phyloP scores from a whole-genome alignment of 2,888 invertebrate genomes.

The Leptogaster cylindrica region DNA sequence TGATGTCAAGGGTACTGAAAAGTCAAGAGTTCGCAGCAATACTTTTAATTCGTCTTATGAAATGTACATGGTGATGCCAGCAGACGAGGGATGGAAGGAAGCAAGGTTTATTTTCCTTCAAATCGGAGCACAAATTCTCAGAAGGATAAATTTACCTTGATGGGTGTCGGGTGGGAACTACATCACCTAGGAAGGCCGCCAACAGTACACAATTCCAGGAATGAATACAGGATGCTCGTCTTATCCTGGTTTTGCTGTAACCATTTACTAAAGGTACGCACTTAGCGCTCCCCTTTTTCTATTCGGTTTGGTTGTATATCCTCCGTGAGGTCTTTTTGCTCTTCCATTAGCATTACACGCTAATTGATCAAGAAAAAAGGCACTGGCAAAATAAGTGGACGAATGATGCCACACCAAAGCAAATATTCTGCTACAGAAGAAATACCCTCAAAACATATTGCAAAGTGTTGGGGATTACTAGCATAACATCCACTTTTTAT shows the following conservation, averaged over 20 bases:
- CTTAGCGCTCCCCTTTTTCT: not conserved
- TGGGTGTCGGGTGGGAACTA: not conserved
- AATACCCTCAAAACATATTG: no score
- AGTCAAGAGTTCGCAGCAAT: constrained; percentile 31
- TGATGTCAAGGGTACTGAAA: constrained; percentile 30
- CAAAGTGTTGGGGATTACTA: no score
- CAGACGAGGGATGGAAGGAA: not conserved
- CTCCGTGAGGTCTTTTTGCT: not conserved
- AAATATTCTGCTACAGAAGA: no score
- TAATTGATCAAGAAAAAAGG: constrained; percentile 9
- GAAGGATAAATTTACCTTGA: not conserved
- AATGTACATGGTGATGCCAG: not conserved
- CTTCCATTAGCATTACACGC: constrained; percentile 6
- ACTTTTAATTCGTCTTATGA: constrained; percentile 28
- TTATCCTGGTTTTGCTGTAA: not conserved
- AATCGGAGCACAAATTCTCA: not conserved
- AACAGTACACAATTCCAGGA: not conserved
- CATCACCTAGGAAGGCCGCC: not conserved
- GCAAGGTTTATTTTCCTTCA: not conserved
- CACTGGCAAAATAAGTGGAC: not conserved
- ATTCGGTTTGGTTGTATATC: not conserved
- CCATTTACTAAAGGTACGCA: not conserved
- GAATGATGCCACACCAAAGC: no score
- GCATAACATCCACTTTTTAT: no score
- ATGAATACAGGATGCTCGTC: constrained; percentile 5